phyloP scores from a whole-genome alignment of 2,113 vertebrate genomes.

The Aplodontia rufa region DNA sequence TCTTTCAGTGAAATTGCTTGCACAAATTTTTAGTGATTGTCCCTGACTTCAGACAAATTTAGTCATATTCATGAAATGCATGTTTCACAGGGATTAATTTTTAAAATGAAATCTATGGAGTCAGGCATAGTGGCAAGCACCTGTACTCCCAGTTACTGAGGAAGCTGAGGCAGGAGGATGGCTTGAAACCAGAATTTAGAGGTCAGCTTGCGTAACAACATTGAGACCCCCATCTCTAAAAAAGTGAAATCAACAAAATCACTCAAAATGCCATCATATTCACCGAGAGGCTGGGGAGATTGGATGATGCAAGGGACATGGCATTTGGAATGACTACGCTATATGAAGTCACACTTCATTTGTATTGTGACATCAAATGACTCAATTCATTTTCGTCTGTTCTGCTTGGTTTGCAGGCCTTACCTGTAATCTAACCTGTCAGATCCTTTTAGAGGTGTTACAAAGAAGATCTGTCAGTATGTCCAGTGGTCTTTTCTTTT shows the following conservation, averaged over 20 bases:
- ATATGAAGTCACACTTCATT: constrained; percentile 61
- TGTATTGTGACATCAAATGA: constrained; percentile 65
- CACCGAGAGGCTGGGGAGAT: neutral
- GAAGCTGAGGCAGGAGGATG: neutral
- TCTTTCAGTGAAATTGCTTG: neutral
- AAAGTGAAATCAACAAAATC: neutral
- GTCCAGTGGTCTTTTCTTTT: constrained; percentile 70
- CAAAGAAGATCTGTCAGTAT: constrained; percentile 72
- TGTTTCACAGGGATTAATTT: neutral
- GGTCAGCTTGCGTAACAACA: neutral
- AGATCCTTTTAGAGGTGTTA: constrained; percentile 72
- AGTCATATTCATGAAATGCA: neutral
- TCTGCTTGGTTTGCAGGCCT: constrained; percentile 64
- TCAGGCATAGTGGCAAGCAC: neutral
- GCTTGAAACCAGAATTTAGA: neutral
- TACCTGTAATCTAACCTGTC: constrained; percentile 77
- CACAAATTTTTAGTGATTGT: neutral
- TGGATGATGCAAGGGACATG: neutral
- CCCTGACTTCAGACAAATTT: neutral
- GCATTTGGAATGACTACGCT: constrained; percentile 46
- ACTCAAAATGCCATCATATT: neutral
- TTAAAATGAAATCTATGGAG: neutral
- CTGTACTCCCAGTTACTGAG: neutral
- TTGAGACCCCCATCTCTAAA: neutral
- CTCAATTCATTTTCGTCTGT: constrained; percentile 72